phyloP scores from a whole-genome alignment of 92 coral and sea anemone species.

The Actinostola sp. region DNA sequence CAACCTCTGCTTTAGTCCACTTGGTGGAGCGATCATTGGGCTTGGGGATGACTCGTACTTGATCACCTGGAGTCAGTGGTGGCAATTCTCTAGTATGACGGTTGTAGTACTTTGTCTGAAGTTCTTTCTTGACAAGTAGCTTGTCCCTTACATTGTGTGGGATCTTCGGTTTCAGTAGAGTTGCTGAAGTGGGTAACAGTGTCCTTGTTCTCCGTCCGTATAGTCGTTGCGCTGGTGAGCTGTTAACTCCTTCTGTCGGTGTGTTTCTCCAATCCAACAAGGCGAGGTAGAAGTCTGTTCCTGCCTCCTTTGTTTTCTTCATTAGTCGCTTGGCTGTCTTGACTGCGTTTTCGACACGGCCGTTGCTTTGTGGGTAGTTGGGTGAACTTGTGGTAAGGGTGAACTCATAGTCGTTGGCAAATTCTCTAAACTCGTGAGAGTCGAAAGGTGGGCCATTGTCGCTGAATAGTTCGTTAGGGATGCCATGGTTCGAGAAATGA shows the following conservation, averaged over 20 bases:
- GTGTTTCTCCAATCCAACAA: conserved; percentile 6
- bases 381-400: too few relatives aligned
- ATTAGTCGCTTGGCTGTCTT: too few relatives aligned
- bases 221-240: conserved; percentile 4
- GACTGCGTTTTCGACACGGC: too few relatives aligned
- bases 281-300: not conserved
- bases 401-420: too few relatives aligned
- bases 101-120: not conserved
- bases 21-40: too few relatives aligned
- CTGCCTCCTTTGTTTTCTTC: not conserved
- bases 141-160: conserved; percentile 1
- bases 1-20: too few relatives aligned
- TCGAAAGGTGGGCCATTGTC: conserved; percentile 17
- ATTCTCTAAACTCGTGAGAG: conserved; percentile 6
- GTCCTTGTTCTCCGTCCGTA: too few relatives aligned
- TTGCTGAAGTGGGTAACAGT: not conserved
- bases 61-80: too few relatives aligned
- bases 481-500: conserved; percentile 6
- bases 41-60: too few relatives aligned
- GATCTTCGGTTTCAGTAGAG: not conserved
- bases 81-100: not conserved
- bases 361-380: too few relatives aligned
- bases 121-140: not conserved
- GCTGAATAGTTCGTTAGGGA: not conserved
- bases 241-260: conserved; percentile 1